These are phyloP conservation scores for Aphyosemion australe DNA, from an alignment of 2,113 vertebrate species.

Conservation along the genomic window DNA sequence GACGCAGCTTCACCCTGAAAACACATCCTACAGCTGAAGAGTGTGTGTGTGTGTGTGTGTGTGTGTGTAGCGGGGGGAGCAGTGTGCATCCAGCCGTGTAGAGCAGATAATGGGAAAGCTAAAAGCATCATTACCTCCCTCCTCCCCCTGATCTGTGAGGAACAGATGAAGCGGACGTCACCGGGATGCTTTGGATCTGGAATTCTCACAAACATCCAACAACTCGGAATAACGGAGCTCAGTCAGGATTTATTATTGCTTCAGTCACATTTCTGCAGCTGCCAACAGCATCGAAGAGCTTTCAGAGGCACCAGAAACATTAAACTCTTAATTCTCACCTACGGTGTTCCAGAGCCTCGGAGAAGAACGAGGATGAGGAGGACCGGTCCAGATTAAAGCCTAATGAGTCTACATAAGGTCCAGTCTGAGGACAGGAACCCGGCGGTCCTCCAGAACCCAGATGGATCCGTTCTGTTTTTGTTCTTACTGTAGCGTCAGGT, in stretches of 20 bases:
- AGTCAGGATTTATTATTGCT: not conserved
- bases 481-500: too few species aligned
- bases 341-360: too few species aligned
- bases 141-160: slow-evolving; percentile 18
- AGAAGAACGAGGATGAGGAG: not conserved
- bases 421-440: too few species aligned
- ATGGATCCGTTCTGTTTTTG: too few species aligned
- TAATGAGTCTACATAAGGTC: too few species aligned
- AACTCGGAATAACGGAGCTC: not conserved
- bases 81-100: slow-evolving; percentile 62
- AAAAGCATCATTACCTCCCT: slow-evolving; percentile 78
- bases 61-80: not conserved
- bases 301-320: not conserved
- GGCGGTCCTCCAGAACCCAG: too few species aligned
- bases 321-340: too few species aligned
- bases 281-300: too few species aligned
- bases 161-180: slow-evolving; percentile 52
- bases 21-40: slow-evolving; percentile 26
- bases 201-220: not conserved
- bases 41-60: slow-evolving; percentile 10
- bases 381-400: too few species aligned
- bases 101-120: slow-evolving; percentile 77
- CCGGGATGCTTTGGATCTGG: slow-evolving; percentile 27
- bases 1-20: not conserved
- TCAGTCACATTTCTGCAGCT: not conserved